A percentile compares a stretch with the other conserved stretches of the same genome.
Evolutionary conservation across 2,113 vertebrate genomes (phyloP).

Genomic region (Spilogale gracilis): DNA sequence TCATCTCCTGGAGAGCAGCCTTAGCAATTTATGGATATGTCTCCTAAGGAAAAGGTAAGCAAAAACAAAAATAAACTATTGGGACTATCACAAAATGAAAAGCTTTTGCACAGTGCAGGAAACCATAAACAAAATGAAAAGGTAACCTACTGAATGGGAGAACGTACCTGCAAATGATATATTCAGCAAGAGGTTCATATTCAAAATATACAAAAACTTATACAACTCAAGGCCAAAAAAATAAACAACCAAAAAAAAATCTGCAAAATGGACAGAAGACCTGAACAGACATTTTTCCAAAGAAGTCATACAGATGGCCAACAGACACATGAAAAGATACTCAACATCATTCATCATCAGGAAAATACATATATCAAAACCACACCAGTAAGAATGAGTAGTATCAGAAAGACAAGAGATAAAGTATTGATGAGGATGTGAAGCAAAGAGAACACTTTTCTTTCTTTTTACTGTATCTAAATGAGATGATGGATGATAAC

Average conservation of each 20-base stretch:
- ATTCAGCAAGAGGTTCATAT: background rate
- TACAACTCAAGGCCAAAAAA: background rate
- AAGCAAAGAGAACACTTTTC: background rate
- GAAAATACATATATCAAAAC: background rate
- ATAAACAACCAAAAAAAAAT: background rate
- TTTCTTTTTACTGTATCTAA: background rate
- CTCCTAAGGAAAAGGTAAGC: background rate
- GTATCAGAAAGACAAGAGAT: background rate
- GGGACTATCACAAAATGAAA: background rate
- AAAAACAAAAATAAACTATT: background rate
- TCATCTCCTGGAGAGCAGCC: background rate
- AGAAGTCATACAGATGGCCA: background rate
- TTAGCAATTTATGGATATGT: background rate
- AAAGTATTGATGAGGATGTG: background rate
- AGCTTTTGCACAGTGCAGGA: background rate
- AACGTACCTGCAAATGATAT: background rate
- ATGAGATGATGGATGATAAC: background rate
- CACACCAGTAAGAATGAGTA: background rate
- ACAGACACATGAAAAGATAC: background rate
- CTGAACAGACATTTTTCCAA: background rate
- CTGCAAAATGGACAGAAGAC: background rate
- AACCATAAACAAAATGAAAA: background rate
- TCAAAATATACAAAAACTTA: slow-evolving; percentile 1
- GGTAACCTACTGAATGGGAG: background rate
- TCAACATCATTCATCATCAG: background rate